These are phyloP conservation scores for Coturnix japonica DNA, from an alignment of 2,113 vertebrate genomes.

Conservation along the genomic window DNA sequence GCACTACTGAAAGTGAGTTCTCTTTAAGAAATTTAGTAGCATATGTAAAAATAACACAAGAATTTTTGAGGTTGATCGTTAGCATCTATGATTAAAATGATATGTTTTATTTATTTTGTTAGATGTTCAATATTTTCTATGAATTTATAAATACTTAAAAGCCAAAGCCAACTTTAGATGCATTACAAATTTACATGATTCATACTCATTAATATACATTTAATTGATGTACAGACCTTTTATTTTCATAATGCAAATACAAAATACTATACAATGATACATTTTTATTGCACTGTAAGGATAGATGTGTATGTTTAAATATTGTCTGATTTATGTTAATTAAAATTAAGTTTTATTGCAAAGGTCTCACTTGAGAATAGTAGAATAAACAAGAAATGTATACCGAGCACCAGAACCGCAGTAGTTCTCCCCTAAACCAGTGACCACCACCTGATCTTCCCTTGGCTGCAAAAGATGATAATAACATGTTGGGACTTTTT, in stretches of 20 bases:
- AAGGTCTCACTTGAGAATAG: slow-evolving; percentile 65
- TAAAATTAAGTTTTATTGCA: slow-evolving; percentile 80
- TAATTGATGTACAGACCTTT: slow-evolving; percentile 86
- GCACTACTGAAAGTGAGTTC: slow-evolving; percentile 79
- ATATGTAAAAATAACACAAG: slow-evolving; percentile 74
- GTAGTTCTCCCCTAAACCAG: slow-evolving; percentile 11
- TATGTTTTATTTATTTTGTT: slow-evolving; percentile 91
- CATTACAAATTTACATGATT: slow-evolving; percentile 83
- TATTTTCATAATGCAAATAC: slow-evolving; percentile 89
- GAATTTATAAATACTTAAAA: slow-evolving; percentile 88
- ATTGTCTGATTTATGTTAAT: slow-evolving; percentile 82
- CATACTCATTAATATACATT: slow-evolving; percentile 81
- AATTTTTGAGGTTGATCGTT: slow-evolving; percentile 84
- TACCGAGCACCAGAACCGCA: slow-evolving; percentile 3
- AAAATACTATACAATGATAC: slow-evolving; percentile 84
- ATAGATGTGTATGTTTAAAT: slow-evolving; percentile 82
- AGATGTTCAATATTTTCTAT: slow-evolving; percentile 91
- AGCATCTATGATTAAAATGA: slow-evolving; percentile 85
- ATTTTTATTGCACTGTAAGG: slow-evolving; percentile 91
- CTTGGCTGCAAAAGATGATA: slow-evolving; percentile 78
- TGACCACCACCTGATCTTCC: slow-evolving; percentile 73
- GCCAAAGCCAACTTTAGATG: slow-evolving; percentile 90
- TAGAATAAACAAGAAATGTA: slow-evolving; percentile 27
- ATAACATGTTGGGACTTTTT: slow-evolving; percentile 70
- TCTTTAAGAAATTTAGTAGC: slow-evolving; percentile 76